Evolutionary conservation across 2,888 invertebrate genomes (phyloP).

Genomic region (Caradrina kadenii): DNA sequence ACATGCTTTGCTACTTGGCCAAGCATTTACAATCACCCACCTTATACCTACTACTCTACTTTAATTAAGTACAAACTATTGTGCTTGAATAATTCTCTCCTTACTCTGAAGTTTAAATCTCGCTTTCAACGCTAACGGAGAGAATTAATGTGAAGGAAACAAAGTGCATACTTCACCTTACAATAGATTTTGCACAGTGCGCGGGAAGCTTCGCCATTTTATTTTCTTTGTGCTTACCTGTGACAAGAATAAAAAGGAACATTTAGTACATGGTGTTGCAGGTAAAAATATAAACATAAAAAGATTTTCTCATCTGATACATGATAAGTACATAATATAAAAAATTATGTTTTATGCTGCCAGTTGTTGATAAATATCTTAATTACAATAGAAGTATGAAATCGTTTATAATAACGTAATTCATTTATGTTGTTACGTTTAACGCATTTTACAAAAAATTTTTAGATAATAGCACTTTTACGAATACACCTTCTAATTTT

Average conservation of each 20-base stretch:
- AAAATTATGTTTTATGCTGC: neutral
- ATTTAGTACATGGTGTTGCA: conserved; percentile 15
- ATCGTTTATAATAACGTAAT: neutral
- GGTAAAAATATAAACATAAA: conserved; percentile 4
- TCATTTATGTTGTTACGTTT: neutral
- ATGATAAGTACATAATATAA: neutral
- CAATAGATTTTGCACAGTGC: conserved; percentile 3
- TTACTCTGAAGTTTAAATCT: conserved; percentile 4
- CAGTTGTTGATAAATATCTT: conserved; percentile 28
- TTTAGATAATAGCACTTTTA: neutral
- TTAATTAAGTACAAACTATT: conserved; percentile 9
- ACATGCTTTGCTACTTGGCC: too few species aligned
- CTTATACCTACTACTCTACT: neutral
- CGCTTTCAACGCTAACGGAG: conserved; percentile 14
- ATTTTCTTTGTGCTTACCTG: conserved; percentile 74
- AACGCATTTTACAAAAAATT: neutral
- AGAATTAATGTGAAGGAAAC: conserved; percentile 32
- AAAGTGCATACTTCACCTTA: conserved; percentile 56
- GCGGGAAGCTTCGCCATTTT: conserved; percentile 22
- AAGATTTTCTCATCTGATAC: neutral
- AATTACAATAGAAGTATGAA: neutral
- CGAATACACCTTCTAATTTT: neutral
- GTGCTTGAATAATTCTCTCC: conserved; percentile 1
- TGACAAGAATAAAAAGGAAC: conserved; percentile 62
- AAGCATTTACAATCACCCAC: neutral